Percentiles rank a stretch among this genome's conserved stretches.
phyloP scores from a whole-genome alignment of 2,888 invertebrate genomes.

The Lepidonotus clava region DNA sequence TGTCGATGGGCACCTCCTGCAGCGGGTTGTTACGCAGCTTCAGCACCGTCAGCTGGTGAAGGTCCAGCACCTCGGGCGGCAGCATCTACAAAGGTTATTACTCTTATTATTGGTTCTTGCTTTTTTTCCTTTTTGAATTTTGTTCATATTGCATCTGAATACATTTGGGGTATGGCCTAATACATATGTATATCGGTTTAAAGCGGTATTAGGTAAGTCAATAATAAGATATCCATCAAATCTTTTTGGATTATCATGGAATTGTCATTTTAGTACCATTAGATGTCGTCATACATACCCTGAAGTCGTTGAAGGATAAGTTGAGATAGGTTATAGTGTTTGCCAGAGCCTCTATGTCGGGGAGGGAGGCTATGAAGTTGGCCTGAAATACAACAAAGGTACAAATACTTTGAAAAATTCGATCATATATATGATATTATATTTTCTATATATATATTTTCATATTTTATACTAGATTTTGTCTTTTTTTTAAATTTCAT shows the following conservation, averaged over 20 bases:
- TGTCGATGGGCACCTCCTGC: slow-evolving; percentile 73
- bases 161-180: too few relatives aligned
- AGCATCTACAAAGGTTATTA: slow-evolving; percentile 70
- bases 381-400: slow-evolving; percentile 69
- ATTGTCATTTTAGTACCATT: too few relatives aligned
- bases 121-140: too few relatives aligned
- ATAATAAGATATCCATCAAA: too few relatives aligned
- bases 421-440: too few relatives aligned
- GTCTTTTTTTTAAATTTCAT: background rate
- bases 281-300: too few relatives aligned
- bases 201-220: too few relatives aligned
- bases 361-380: slow-evolving; percentile 76
- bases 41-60: slow-evolving; percentile 73
- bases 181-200: too few relatives aligned
- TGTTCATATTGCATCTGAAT: too few relatives aligned
- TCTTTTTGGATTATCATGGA: too few relatives aligned
- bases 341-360: slow-evolving; percentile 75
- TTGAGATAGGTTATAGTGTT: slow-evolving; percentile 77
- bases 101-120: too few relatives aligned
- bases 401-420: background rate
- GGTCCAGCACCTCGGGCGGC: slow-evolving; percentile 73
- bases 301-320: slow-evolving; percentile 79
- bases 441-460: background rate
- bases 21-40: slow-evolving; percentile 79
- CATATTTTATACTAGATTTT: background rate